phyloP scores from a whole-genome alignment of 1,140 invertebrate genomes.

The silkworm (Bombyx mori) region DNA sequence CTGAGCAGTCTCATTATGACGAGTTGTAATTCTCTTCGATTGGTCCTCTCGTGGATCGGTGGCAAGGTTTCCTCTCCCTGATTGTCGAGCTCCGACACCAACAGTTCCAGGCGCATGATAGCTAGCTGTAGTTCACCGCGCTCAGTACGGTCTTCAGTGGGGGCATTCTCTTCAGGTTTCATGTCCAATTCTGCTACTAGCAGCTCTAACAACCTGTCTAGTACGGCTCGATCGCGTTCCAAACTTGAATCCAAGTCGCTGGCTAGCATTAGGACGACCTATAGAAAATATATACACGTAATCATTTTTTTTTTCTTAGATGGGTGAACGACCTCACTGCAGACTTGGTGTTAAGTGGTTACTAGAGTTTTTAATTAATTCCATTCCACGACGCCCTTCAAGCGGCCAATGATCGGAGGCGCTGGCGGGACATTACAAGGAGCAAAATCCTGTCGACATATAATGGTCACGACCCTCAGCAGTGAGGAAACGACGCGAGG shows the following conservation, averaged over 20 bases:
- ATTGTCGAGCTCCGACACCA: slow-evolving; percentile 86
- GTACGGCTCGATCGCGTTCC: slow-evolving; percentile 82
- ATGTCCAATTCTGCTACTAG: slow-evolving; percentile 87
- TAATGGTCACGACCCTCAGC: too few species aligned
- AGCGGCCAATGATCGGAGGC: too few species aligned
- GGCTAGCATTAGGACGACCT: slow-evolving; percentile 92
- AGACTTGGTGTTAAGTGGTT: too few species aligned
- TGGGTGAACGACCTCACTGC: too few species aligned
- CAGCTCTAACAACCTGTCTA: slow-evolving; percentile 82
- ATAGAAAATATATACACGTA: slow-evolving; percentile 6
- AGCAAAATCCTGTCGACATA: too few species aligned
- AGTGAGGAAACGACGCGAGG: too few species aligned
- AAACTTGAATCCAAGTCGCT: slow-evolving; percentile 89
- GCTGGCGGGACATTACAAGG: too few species aligned
- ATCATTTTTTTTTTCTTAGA: background rate
- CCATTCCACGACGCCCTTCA: too few species aligned
- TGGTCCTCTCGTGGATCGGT: slow-evolving; percentile 43
- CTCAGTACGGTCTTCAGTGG: slow-evolving; percentile 32
- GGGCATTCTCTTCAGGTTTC: slow-evolving; percentile 48
- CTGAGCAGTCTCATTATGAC: slow-evolving; percentile 59
- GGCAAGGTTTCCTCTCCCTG: slow-evolving; percentile 33
- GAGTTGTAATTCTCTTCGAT: slow-evolving; percentile 45
- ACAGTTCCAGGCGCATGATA: slow-evolving; percentile 83
- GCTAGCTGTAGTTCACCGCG: slow-evolving; percentile 79
- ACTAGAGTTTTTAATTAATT: too few species aligned